Conservation (phyloP, 2,113 vertebrate species). For the Microcebus tavaratra region DNA sequence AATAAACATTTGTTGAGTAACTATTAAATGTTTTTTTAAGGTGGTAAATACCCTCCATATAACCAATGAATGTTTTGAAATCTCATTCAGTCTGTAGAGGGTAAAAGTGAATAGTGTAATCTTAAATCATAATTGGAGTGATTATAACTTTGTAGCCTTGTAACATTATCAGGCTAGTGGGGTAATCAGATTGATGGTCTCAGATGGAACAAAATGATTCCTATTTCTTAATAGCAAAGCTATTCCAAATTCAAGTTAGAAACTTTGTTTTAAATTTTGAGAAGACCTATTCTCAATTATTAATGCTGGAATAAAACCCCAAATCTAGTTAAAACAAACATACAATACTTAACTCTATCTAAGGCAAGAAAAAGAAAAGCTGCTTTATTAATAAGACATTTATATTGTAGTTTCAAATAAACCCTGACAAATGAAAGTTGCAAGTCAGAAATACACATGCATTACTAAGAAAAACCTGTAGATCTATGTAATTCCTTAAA, state of each 20-base stretch:
- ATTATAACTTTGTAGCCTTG: background rate
- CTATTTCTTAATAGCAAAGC: background rate
- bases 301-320: background rate
- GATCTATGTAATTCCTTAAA: background rate
- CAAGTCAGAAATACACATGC: background rate
- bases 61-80: background rate
- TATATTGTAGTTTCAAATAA: background rate
- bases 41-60: background rate
- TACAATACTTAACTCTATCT: background rate
- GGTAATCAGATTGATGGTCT: background rate
- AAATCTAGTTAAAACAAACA: constrained; percentile 19
- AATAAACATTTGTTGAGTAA: background rate
- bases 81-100: background rate
- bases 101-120: background rate
- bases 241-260: background rate
- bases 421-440: background rate
- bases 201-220: background rate
- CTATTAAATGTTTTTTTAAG: background rate
- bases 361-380: background rate
- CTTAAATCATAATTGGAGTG: background rate
- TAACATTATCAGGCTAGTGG: background rate
- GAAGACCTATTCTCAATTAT: background rate
- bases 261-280: constrained; percentile 25
- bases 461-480: background rate
- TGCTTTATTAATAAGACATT: background rate